Base-by-base conservation (phyloP, 2,888 invertebrate genomes). In the Axea sp. region DNA sequence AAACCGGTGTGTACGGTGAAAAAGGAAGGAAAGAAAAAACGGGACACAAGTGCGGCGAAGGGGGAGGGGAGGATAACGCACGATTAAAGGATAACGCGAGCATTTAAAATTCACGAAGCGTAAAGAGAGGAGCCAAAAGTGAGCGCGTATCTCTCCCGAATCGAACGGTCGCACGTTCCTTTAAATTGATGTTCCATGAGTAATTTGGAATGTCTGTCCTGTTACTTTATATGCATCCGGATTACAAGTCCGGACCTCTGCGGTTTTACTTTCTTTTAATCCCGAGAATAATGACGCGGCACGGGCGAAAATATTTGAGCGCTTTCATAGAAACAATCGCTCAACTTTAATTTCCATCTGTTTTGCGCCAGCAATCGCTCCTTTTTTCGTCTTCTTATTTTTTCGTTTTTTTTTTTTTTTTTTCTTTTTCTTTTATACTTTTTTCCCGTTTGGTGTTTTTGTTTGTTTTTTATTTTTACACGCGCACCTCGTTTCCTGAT, bases 181-280 rank as follows among this genome's bases (percentile, higher is more conserved):
- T 62, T 62, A 72, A 72, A 72, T 72, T 72, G 71, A 72, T 64
- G 71, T 72, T 72, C 71, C 64, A 57, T 64, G 71, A 72, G 71
- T 72, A 72, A 72, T 72, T 72, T 72, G 64, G 71, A 72, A 72
- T 72, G 71, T 49, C 57, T 57, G 57, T 57, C 57, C 71, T 64
- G 71, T 72, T 64, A 64, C 64, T 72, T 72, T 64, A 64, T 72
- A 64, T 55, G 71, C 71, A 64, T 64, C 57, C 49, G 64, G 71
- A 72, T 64, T 64, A 64, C 57, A 72, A 72, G 62, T 35, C 35
- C 57, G 39, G 41, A 17, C 35, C 37, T 71, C 47, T 43, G 64
- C 35, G 71, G 49, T 62, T 71, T 71, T 62, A 71, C 71, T 71
- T 71, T 71, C 71, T 71, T 71, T 71, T 71, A 55, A 62, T 71